Evolutionary conservation across 1,140 invertebrate genomes (phyloP), one percentile per base, ranked within the genome.

Genomic region (Sesamia nonagrioides): DNA sequence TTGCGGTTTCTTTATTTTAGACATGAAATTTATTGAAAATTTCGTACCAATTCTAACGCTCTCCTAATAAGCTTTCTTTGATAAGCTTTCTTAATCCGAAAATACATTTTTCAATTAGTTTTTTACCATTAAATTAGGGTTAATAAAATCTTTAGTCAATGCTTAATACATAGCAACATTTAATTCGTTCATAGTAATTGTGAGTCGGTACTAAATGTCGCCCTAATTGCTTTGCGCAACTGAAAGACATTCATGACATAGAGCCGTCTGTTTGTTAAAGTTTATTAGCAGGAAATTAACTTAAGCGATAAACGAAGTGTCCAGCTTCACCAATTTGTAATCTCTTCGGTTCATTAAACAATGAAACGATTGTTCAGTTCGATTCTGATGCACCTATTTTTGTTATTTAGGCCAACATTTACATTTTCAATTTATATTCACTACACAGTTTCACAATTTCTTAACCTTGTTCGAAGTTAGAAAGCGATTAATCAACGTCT

Each of bases 271-370:
- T 89, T 92, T 91, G 86, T 86, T 84, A 89, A 86, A 87, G 89
- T 91, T 88, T 89, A 86, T 89, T 87, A 89, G 86, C 81, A 88
- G 84, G 85, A 87, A 92, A 91, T 89, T 88, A 84, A 88, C 83
- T 82, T 87, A 83, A 87, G 84, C 85, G 82, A 82, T 75, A 84
- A 84, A 79, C 78, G 79, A 80, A 82, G 80, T 81, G 79, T 79
- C 85, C 82, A 88, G 87, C 82, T 87, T 88, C 81, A 79, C 78
- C 81, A 80, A 87, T 91, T 88, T 88, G 89, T 87, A 83, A 76
- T 83, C 82, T 73, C 78, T 66, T 83, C 79, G 85, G 82, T 89
- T 89, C 88, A 89, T 91, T 88, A 84, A 86, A 85, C 84, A 77
- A 75, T 80, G 80, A 86, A 88, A 88, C 84, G 82, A 88, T 89